Conservation (phyloP, 2,113 vertebrate genomes). For the Urocolius indicus region DNA sequence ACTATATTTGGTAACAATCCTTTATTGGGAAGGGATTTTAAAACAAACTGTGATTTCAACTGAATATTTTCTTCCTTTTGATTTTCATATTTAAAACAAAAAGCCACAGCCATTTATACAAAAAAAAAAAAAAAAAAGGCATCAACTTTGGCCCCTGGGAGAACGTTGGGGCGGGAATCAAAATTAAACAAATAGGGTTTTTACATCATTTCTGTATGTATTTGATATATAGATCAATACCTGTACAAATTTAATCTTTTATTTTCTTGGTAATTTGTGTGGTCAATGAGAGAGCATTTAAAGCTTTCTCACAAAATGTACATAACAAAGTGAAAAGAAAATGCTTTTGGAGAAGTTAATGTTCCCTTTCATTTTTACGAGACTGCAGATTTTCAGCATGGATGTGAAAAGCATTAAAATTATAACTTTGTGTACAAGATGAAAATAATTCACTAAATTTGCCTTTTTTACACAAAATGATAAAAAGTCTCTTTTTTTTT, state of each 20-base stretch:
- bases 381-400: slow-evolving; percentile 92
- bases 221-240: slow-evolving; percentile 92
- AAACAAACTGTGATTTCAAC: slow-evolving; percentile 90
- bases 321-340: slow-evolving; percentile 84
- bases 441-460: slow-evolving; percentile 92
- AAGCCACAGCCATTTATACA: slow-evolving; percentile 84
- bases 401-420: slow-evolving; percentile 95
- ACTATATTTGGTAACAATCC: slow-evolving; percentile 93
- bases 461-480: slow-evolving; percentile 94
- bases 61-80: slow-evolving; percentile 86
- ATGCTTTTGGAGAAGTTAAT: slow-evolving; percentile 83
- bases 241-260: slow-evolving; percentile 91
- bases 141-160: slow-evolving; percentile 84
- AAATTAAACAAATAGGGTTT: slow-evolving; percentile 86
- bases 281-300: slow-evolving; percentile 85
- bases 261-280: slow-evolving; percentile 93
- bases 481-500: slow-evolving; percentile 39
- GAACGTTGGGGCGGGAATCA: slow-evolving; percentile 76
- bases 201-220: slow-evolving; percentile 91
- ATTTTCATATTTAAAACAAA: slow-evolving; percentile 95
- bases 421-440: slow-evolving; percentile 91
- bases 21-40: slow-evolving; percentile 89
- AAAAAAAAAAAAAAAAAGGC: slow-evolving; percentile 77
- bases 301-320: slow-evolving; percentile 89
- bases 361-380: slow-evolving; percentile 86